Percentiles rank a stretch among this genome's conserved stretches.
Evolutionary conservation across 2,113 vertebrate genomes (phyloP).

Genomic region (Pelvicachromis taeniatus): DNA sequence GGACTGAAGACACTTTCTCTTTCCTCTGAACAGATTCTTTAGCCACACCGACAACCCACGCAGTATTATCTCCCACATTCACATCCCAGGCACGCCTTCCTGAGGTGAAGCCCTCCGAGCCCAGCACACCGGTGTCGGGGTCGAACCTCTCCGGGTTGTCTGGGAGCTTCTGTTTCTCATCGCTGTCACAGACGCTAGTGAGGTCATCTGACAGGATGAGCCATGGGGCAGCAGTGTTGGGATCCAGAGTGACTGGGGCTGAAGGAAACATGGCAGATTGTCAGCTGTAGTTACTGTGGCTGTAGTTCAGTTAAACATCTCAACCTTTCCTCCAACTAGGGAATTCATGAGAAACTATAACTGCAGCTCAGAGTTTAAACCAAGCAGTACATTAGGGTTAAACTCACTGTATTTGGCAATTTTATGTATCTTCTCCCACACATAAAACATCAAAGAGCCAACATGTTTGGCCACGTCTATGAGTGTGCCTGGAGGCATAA

Average conservation of each 20-base stretch:
- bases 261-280: conserved; percentile 9
- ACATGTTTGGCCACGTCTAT: conserved; percentile 63
- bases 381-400: not conserved
- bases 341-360: not conserved
- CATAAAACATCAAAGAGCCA: conserved; percentile 53
- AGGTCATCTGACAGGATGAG: conserved; percentile 65
- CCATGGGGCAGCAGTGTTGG: conserved; percentile 70
- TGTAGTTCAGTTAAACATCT: not conserved
- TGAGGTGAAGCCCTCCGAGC: conserved; percentile 41
- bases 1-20: conserved; percentile 58
- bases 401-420: conserved; percentile 61
- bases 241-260: conserved; percentile 68
- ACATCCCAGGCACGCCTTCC: conserved; percentile 65
- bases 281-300: not conserved
- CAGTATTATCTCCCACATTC: conserved; percentile 57
- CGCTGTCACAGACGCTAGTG: conserved; percentile 49
- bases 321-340: not conserved
- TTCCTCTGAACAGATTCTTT: conserved; percentile 58
- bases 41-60: conserved; percentile 67
- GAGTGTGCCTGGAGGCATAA: conserved; percentile 35
- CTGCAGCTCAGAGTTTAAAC: not conserved
- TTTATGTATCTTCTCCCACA: conserved; percentile 64
- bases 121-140: conserved; percentile 61
- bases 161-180: conserved; percentile 56
- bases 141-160: conserved; percentile 66